phyloP scores from a whole-genome alignment of 2,888 invertebrate species.

The Lymantria monacha region DNA sequence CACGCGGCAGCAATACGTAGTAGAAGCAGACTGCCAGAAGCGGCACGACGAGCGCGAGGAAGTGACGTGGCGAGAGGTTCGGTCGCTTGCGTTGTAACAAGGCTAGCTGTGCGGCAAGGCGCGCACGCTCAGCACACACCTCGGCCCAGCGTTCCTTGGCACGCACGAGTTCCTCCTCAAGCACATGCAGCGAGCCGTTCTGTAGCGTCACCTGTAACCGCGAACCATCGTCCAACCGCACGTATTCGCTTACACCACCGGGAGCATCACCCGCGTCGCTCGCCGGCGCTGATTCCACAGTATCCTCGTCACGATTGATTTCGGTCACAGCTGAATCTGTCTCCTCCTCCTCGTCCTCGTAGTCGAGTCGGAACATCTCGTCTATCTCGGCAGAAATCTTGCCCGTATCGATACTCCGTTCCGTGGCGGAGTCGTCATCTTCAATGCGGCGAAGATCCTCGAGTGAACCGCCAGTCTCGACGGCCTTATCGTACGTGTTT shows the following conservation, averaged over 20 bases:
- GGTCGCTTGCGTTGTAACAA: slow-evolving; percentile 76
- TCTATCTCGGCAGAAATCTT: slow-evolving; percentile 73
- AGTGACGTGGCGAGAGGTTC: slow-evolving; percentile 75
- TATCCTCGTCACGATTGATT: slow-evolving; percentile 46
- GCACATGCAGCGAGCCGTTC: slow-evolving; percentile 82
- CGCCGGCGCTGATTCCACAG: slow-evolving; percentile 9
- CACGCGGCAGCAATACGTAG: slow-evolving; percentile 81
- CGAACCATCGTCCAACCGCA: slow-evolving; percentile 54
- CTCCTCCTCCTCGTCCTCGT: slow-evolving; percentile 71
- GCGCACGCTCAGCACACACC: slow-evolving; percentile 83
- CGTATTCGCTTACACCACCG: slow-evolving; percentile 39
- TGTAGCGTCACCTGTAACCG: slow-evolving; percentile 60
- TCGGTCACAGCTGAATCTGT: slow-evolving; percentile 67
- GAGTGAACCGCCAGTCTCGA: slow-evolving; percentile 39
- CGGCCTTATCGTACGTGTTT: slow-evolving; percentile 33
- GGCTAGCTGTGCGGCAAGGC: slow-evolving; percentile 80
- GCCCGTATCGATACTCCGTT: slow-evolving; percentile 48
- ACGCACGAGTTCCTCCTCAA: slow-evolving; percentile 88
- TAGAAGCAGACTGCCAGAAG: slow-evolving; percentile 83
- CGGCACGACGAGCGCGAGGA: slow-evolving; percentile 71
- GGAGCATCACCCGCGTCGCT: slow-evolving; percentile 3
- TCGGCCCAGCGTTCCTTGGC: slow-evolving; percentile 88
- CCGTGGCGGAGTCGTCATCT: slow-evolving; percentile 23
- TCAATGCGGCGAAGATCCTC: slow-evolving; percentile 38
- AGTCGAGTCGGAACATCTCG: slow-evolving; percentile 73